These are phyloP conservation scores for Cerastis leucographa DNA, from an alignment of 2,888 invertebrate genomes.

Conservation along the genomic window DNA sequence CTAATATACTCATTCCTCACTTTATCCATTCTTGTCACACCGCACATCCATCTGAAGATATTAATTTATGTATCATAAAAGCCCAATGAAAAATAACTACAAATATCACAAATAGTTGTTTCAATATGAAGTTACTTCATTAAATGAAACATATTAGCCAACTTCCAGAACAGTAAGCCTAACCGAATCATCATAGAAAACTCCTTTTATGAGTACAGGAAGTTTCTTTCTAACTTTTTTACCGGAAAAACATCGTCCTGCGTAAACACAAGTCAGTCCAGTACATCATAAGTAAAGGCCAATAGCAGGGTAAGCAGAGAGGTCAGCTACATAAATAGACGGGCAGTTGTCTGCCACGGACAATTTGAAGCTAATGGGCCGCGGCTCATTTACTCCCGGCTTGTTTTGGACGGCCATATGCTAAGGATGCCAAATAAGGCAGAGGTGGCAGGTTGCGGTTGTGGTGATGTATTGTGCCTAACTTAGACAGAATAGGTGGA, in stretches of 20 bases:
- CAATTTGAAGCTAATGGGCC: constrained; percentile 83
- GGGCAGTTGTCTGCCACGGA: constrained; percentile 76
- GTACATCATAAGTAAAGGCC: constrained; percentile 64
- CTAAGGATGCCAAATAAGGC: constrained; percentile 57
- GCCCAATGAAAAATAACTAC: neutral
- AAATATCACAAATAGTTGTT: neutral
- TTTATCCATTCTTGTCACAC: too few relatives aligned
- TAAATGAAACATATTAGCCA: neutral
- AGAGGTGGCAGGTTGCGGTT: constrained; percentile 36
- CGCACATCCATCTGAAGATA: too few relatives aligned
- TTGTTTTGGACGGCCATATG: constrained; percentile 68
- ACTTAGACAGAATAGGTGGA: too few relatives aligned
- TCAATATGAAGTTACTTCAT: neutral
- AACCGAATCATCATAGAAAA: neutral
- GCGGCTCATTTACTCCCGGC: constrained; percentile 79
- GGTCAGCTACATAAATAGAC: constrained; percentile 73
- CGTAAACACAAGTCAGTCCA: constrained; percentile 59
- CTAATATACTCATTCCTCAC: too few relatives aligned
- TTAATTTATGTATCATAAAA: too few relatives aligned
- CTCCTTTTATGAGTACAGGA: neutral
- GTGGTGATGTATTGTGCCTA: constrained; percentile 13
- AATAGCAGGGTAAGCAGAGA: constrained; percentile 62
- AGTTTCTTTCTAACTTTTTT: constrained; percentile 33
- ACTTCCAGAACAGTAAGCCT: neutral
- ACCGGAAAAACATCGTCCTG: constrained; percentile 3